Evolutionary conservation across 2,797 vertebrate genomes (phyloP).

Genomic region (Sebastes kiyomatsui): DNA sequence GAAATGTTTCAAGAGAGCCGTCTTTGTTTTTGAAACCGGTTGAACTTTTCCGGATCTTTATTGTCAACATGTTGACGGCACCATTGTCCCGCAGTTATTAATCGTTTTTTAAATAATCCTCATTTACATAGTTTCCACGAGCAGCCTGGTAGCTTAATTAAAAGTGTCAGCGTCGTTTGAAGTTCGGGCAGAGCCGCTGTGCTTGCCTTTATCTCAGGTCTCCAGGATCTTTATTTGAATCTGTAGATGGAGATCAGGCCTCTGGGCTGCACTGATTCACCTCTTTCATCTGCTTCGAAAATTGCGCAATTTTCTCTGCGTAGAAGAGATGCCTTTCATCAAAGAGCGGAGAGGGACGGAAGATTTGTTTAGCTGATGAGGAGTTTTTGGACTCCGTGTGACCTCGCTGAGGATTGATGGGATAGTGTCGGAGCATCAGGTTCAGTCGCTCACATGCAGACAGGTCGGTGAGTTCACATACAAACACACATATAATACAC

Average conservation of each 20-base stretch:
- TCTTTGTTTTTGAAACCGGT: not conserved
- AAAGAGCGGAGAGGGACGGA: not conserved
- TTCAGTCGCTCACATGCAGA: not conserved
- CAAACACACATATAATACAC: not conserved
- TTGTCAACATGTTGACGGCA: not conserved
- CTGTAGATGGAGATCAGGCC: conserved; percentile 50
- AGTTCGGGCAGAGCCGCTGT: conserved; percentile 21
- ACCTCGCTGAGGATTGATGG: conserved; percentile 13
- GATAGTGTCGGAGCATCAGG: not conserved
- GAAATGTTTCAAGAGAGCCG: not conserved
- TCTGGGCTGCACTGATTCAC: conserved; percentile 7
- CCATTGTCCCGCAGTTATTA: not conserved
- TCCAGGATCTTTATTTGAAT: conserved; percentile 56
- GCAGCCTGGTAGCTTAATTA: conserved; percentile 40
- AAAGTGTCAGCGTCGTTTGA: conserved; percentile 52
- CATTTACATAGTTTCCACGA: conserved; percentile 25
- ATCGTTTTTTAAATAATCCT: conserved; percentile 21
- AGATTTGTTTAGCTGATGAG: conserved; percentile 44
- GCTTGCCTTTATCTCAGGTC: conserved; percentile 42
- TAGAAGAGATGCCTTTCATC: conserved; percentile 44
- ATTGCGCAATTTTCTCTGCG: conserved; percentile 18
- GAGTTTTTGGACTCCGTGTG: conserved; percentile 36
- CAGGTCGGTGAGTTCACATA: not conserved
- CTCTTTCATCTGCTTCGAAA: conserved; percentile 56
- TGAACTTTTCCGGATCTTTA: not conserved